phyloP scores from a whole-genome alignment of 2,888 invertebrate genomes.

The Lycophotia porphyrea region DNA sequence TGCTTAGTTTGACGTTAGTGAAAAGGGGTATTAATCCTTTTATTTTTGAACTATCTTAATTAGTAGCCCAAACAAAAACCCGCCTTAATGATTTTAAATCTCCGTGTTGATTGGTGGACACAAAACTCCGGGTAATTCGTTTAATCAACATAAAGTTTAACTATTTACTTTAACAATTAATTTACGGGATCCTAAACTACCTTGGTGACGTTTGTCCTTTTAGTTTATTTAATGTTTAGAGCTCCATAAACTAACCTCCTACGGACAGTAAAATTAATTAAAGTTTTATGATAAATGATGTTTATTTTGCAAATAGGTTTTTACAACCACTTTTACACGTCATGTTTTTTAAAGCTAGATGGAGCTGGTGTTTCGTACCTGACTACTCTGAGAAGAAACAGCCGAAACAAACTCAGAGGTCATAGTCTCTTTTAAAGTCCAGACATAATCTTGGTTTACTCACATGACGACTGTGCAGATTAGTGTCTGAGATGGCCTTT shows the following conservation, averaged over 20 bases:
- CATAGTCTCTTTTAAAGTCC: no score
- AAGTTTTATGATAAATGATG: no score
- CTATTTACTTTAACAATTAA: constrained; percentile 35
- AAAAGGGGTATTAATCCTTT: background rate
- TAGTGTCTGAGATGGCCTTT: no score
- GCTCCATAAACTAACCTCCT: background rate
- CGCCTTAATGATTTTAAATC: constrained; percentile 2
- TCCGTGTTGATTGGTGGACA: constrained; percentile 19
- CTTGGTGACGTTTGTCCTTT: constrained; percentile 27
- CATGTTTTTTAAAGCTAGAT: no score
- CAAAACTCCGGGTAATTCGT: constrained; percentile 35
- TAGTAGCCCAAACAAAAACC: constrained; percentile 3
- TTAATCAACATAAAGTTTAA: constrained; percentile 60
- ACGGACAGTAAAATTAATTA: constrained; percentile 2
- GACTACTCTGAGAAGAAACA: no score
- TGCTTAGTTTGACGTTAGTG: background rate
- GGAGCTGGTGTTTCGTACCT: no score
- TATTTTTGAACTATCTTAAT: background rate
- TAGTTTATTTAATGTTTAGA: constrained; percentile 17
- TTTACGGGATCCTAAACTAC: constrained; percentile 41
- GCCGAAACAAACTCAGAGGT: no score
- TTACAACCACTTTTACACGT: no score
- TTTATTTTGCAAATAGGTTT: no score
- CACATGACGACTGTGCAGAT: no score
- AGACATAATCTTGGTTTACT: no score